phyloP scores from a whole-genome alignment of 1,140 invertebrate species.

The Orchesella cincta region DNA sequence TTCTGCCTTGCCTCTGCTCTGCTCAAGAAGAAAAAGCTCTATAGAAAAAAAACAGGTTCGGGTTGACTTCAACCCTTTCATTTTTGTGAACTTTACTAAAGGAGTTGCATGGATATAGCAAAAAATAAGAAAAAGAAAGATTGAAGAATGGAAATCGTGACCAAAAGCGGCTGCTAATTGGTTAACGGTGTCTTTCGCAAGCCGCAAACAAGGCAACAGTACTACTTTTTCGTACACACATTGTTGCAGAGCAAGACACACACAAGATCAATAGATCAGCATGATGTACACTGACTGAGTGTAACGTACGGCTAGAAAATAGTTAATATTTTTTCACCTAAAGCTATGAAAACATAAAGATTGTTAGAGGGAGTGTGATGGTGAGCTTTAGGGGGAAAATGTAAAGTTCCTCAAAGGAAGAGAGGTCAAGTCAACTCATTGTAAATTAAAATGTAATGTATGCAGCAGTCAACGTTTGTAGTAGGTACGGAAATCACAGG shows the following conservation, averaged over 20 bases:
- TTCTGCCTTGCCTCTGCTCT: no score
- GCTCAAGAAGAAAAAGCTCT: neutral
- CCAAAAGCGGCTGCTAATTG: slow-evolving; percentile 28
- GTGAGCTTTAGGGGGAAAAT: neutral
- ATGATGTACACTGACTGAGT: neutral
- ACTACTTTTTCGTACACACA: no score
- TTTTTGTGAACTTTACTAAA: neutral
- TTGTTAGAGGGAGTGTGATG: neutral
- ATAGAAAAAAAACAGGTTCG: neutral
- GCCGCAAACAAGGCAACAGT: neutral
- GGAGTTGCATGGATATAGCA: slow-evolving; percentile 5
- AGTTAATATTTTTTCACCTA: neutral
- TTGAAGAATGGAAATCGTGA: slow-evolving; percentile 10
- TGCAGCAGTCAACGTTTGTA: neutral
- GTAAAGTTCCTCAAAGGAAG: neutral
- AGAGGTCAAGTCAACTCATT: neutral
- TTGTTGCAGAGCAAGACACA: neutral
- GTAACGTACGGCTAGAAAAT: neutral
- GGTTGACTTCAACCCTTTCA: neutral
- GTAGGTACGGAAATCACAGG: neutral
- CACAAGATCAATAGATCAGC: neutral
- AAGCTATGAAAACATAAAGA: neutral
- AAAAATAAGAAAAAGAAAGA: neutral
- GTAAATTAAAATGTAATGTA: neutral
- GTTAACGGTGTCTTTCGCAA: slow-evolving; percentile 13